Evolutionary conservation across 2,797 vertebrate species (phyloP).

Genomic region (Philypnodon macrostomus): DNA sequence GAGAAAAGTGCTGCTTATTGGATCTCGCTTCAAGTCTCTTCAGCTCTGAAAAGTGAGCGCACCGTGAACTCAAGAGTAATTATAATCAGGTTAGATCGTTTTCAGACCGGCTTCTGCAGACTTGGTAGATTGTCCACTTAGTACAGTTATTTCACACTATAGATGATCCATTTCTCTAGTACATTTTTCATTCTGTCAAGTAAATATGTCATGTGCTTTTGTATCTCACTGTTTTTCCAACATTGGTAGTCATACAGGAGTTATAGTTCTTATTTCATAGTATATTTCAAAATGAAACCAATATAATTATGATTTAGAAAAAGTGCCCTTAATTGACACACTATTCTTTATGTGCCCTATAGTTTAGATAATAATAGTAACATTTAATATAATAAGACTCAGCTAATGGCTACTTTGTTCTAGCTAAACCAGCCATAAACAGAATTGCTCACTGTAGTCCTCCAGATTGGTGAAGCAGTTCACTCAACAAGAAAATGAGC

Average conservation of each 20-base stretch:
- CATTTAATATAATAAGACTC: constrained; percentile 33
- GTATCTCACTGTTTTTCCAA: too few relatives aligned
- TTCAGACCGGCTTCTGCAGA: constrained; percentile 44
- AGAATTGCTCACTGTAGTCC: constrained; percentile 42
- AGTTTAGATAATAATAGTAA: constrained; percentile 4
- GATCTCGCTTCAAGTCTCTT: constrained; percentile 12
- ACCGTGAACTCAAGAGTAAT: constrained; percentile 52
- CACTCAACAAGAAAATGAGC: constrained; percentile 80
- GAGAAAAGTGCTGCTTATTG: constrained; percentile 70
- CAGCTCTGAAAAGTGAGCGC: constrained; percentile 4
- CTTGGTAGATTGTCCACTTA: constrained; percentile 40
- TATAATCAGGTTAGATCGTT: constrained; percentile 50
- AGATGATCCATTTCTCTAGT: too few relatives aligned
- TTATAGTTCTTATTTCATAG: too few relatives aligned
- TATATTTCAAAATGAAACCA: too few relatives aligned
- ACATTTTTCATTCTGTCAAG: too few relatives aligned
- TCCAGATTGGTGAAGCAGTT: constrained; percentile 58
- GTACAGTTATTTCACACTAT: too few relatives aligned
- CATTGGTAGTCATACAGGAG: too few relatives aligned
- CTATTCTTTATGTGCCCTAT: neutral
- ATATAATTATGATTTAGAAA: too few relatives aligned
- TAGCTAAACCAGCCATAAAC: constrained; percentile 34
- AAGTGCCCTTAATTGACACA: neutral
- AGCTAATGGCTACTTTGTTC: constrained; percentile 41
- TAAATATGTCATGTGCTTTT: too few relatives aligned